These are phyloP conservation scores for Zalophus californianus DNA, from an alignment of 2,797 vertebrate species.

Conservation along the genomic window DNA sequence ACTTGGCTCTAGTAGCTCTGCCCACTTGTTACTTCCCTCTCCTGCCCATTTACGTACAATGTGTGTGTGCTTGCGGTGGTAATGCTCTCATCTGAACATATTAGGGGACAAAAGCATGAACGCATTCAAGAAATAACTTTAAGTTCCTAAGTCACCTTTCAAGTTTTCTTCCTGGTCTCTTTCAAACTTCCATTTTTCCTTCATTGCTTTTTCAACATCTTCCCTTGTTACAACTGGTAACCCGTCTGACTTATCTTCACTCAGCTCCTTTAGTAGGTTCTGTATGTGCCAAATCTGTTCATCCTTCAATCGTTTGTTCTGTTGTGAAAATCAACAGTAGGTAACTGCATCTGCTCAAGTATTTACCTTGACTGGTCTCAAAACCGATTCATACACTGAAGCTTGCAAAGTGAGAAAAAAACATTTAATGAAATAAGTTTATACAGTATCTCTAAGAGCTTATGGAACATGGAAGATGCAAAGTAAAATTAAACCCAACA, in stretches of 20 bases:
- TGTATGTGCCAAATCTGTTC: slow-evolving; percentile 84
- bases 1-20: background rate
- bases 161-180: slow-evolving; percentile 87
- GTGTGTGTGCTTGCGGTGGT: background rate
- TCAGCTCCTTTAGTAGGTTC: slow-evolving; percentile 83
- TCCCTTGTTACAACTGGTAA: slow-evolving; percentile 84
- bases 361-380: background rate
- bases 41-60: background rate
- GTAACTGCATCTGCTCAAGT: background rate
- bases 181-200: slow-evolving; percentile 85
- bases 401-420: background rate
- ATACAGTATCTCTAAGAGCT: background rate
- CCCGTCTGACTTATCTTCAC: slow-evolving; percentile 80
- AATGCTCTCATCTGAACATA: background rate
- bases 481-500: slow-evolving; percentile 3
- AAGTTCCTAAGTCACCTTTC: slow-evolving; percentile 84
- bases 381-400: background rate
- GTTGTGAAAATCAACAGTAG: slow-evolving; percentile 36
- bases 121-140: background rate
- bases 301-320: slow-evolving; percentile 87
- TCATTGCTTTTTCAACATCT: slow-evolving; percentile 87
- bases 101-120: background rate
- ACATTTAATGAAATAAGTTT: background rate
- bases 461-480: background rate
- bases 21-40: background rate